Evolutionary conservation across 2,113 vertebrate genomes (phyloP).

Genomic region (Poeciliopsis prolifica): DNA sequence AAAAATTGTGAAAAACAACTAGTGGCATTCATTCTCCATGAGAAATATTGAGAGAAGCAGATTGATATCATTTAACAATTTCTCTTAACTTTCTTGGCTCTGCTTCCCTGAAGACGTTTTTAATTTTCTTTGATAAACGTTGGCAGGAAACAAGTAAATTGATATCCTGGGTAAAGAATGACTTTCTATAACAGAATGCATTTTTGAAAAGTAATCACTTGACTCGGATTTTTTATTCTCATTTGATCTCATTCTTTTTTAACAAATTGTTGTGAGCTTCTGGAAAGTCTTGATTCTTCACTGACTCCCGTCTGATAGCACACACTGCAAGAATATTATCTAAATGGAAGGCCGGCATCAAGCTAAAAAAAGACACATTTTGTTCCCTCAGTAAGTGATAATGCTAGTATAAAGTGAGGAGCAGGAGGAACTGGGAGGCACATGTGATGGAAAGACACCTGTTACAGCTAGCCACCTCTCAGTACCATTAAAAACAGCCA

Average conservation of each 20-base stretch:
- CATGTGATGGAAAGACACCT: slow-evolving; percentile 36
- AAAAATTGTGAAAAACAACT: background rate
- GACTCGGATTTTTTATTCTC: background rate
- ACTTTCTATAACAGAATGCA: no score
- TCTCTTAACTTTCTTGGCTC: background rate
- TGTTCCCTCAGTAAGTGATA: slow-evolving; percentile 7
- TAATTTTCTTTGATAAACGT: background rate
- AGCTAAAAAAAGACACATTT: background rate
- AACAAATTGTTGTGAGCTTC: background rate
- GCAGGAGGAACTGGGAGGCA: background rate
- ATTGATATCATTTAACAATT: background rate
- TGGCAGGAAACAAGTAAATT: background rate
- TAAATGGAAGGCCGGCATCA: background rate
- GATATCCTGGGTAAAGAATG: no score
- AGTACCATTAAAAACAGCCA: slow-evolving; percentile 63
- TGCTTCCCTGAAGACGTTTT: background rate
- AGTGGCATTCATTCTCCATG: no score
- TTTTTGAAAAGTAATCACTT: no score
- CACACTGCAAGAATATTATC: background rate
- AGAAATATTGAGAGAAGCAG: background rate
- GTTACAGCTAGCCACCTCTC: slow-evolving; percentile 49
- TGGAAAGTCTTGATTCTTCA: background rate
- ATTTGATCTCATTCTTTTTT: background rate
- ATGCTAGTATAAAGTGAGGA: slow-evolving; percentile 3
- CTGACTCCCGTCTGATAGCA: no score